Evolutionary conservation across 2,888 invertebrate genomes (phyloP).

Genomic region (Hofmannophila pseudospretella): DNA sequence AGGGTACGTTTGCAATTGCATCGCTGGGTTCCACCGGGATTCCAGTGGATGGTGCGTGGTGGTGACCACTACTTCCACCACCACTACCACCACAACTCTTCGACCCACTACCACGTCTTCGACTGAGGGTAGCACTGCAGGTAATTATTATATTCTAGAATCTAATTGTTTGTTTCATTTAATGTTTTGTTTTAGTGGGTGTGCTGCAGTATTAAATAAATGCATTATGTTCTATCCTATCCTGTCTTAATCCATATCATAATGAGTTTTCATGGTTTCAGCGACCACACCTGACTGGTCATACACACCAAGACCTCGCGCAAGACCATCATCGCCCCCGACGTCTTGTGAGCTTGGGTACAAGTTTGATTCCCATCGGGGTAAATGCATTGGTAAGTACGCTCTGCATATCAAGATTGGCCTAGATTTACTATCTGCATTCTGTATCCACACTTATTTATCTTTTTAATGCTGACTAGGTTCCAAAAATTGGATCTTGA

Average conservation of each 20-base stretch:
- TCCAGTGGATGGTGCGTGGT: conserved; percentile 33
- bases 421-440: too few species aligned
- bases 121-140: conserved; percentile 18
- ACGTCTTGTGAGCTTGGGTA: conserved; percentile 54
- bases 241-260: too few species aligned
- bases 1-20: conserved; percentile 86
- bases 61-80: conserved; percentile 19
- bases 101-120: conserved; percentile 11
- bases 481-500: too few species aligned
- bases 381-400: conserved; percentile 56
- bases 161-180: too few species aligned
- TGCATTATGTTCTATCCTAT: too few species aligned
- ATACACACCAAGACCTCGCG: conserved; percentile 26
- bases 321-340: conserved; percentile 28
- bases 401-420: too few species aligned
- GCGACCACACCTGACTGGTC: conserved; percentile 27
- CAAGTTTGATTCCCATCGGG: conserved; percentile 32
- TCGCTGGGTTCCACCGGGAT: conserved; percentile 84
- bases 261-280: not conserved
- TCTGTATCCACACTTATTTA: too few species aligned
- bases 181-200: too few species aligned
- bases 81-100: conserved; percentile 18
- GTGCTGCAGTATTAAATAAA: too few species aligned
- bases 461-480: too few species aligned
- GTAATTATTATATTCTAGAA: too few species aligned